Evolutionary conservation across 2,113 vertebrate species (phyloP).

Genomic region (pig (Sus scrofa)): DNA sequence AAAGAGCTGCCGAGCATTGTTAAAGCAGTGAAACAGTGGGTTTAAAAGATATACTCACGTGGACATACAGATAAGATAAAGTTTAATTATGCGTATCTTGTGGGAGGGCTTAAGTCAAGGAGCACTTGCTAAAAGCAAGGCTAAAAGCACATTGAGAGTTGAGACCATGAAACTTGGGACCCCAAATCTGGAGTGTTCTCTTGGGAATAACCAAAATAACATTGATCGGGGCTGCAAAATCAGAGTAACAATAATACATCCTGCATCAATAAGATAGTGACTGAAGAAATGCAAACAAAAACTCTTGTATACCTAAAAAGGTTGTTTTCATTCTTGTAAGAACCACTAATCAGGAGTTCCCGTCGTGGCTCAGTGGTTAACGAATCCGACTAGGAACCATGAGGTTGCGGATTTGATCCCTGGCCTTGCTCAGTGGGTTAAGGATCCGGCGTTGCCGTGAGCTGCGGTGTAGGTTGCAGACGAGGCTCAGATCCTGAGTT

Average conservation of each 20-base stretch:
- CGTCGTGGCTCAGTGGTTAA: too few relatives aligned
- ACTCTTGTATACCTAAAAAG: neutral
- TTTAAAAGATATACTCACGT: neutral
- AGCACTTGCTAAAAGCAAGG: neutral
- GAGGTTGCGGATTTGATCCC: too few relatives aligned
- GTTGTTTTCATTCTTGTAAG: neutral
- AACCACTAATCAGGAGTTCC: too few relatives aligned
- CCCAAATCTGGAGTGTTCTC: neutral
- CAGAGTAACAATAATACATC: conserved; percentile 17
- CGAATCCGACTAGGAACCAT: too few relatives aligned
- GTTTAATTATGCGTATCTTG: neutral
- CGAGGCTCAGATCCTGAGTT: too few relatives aligned
- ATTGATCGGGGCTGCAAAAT: neutral
- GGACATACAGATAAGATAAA: neutral
- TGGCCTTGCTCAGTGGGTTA: too few relatives aligned
- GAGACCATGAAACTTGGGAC: neutral
- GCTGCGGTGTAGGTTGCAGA: too few relatives aligned
- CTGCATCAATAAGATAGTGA: neutral
- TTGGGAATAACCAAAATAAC: conserved; percentile 43
- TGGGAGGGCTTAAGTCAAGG: neutral
- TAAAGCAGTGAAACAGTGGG: neutral
- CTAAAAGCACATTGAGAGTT: neutral
- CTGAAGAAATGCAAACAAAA: conserved; percentile 23
- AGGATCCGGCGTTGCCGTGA: too few relatives aligned
- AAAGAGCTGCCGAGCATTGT: neutral